Evolutionary conservation across 2,113 vertebrate species (phyloP), one percentile per base, ranked within the genome.

Genomic region (Dasypus novemcinctus): DNA sequence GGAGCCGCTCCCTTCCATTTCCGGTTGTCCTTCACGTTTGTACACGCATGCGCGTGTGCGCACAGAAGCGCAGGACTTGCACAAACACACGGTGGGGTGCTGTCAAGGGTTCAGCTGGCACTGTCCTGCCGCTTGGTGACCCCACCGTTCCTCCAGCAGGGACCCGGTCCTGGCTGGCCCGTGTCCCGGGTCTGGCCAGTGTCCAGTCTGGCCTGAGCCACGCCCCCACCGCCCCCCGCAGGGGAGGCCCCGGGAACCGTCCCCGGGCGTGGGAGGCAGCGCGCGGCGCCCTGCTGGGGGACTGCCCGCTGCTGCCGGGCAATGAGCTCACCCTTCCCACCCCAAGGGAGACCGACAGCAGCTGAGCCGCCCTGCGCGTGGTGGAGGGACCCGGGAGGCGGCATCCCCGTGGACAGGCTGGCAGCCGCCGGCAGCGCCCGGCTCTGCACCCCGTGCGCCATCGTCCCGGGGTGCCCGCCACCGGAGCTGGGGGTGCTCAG

Each of bases 211-310:
- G 0, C 46, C 23, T 31, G 69, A 4, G 29, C 46, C 71, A n/a
- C n/a, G n/a, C n/a, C n/a, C n/a, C n/a, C n/a, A n/a, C n/a, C n/a
- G n/a, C n/a, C n/a, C n/a, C n/a, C 14, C n/a, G 18, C 46, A 2
- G 25, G 4, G 63, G 75, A 54, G 61, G 75, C 49, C 1, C 13
- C 10, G 36, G 36, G 61, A 23, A 85, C 31, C 4, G 5, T 7
- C 61, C 61, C 59, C 7, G 0, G 46, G 46, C 0, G 61, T 7
- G 4, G 91, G 7, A 29, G 27, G 81, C 79, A 9, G n/a, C 18
- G 59, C 11, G 11, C 46, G 1, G 46, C 8, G 46, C 8, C 46
- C 46, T 7, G 8, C 0, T 49, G 25, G 64, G 9, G 23, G 46
- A 21, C 57, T 1, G 4, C 13, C 20, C 8, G 20, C 46, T 38